Evolutionary conservation across 2,888 invertebrate species (phyloP), one percentile per base, ranked within the genome.

Genomic region (Isotomurus palustris): DNA sequence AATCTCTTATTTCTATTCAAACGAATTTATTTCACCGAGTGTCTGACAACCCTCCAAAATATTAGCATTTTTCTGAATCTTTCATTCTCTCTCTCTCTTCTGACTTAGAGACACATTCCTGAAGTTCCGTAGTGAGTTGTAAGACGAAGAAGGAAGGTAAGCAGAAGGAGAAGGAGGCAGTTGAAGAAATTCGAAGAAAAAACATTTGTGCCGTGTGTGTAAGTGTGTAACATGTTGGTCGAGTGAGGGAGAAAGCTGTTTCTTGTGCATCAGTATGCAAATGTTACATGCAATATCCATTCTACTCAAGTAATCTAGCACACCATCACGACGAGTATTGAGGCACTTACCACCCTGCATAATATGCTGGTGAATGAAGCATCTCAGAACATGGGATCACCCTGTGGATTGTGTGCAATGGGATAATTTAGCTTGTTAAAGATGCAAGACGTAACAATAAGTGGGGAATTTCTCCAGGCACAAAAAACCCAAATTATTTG

Each of bases 181-280:
- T n/a, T n/a, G n/a, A n/a, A n/a, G n/a, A n/a, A n/a, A n/a, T n/a
- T n/a, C n/a, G n/a, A n/a, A n/a, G n/a, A n/a, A n/a, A n/a, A n/a
- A n/a, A n/a, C n/a, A n/a, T n/a, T 32, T 32, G 8, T 32, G 32
- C 19, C 14, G 38, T 38, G 38, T 19, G 38, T 38, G 38, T n/a
- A n/a, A n/a, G n/a, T n/a, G n/a, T n/a, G n/a, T 38, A 38, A 38
- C 38, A 38, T 38, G 38, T 38, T 38, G 38, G 19, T n/a, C 14
- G 4, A 38, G 38, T 38, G 38, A 19, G 14, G n/a, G n/a, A 14
- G 38, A 19, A 19, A 17, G 38, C 17, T 38, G 14, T 38, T 5
- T n/a, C 19, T 19, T n/a, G 38, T 38, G 38, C 38, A 38, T 38
- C 38, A 38, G 38, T 38, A 38, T 38, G 38, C 38, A 38, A 38